phyloP scores from a whole-genome alignment of 2,113 vertebrate species.

The Brachyhypopomus gauderio region DNA sequence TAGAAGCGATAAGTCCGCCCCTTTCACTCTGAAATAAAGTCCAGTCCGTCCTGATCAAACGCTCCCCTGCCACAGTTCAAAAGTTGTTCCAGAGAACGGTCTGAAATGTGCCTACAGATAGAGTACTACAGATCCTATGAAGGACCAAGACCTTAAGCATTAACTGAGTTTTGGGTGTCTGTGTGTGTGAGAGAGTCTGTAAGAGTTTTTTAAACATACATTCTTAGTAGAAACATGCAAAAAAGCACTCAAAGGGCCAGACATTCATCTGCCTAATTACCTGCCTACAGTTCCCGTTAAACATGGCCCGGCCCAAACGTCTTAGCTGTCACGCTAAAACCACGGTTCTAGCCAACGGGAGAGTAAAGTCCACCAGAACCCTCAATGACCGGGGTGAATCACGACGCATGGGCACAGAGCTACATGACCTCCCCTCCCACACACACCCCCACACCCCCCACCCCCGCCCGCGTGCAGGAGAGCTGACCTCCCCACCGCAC shows the following conservation, averaged over 20 bases:
- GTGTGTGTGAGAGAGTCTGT: no score
- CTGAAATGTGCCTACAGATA: background rate
- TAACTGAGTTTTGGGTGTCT: no score
- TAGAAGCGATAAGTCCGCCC: background rate
- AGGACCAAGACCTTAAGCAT: no score
- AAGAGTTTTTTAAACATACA: background rate
- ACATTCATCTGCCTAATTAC: conserved; percentile 25
- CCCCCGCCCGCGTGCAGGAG: conserved; percentile 14
- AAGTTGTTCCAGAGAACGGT: background rate
- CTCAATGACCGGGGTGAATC: conserved; percentile 15
- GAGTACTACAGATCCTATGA: no score
- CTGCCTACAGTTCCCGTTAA: background rate
- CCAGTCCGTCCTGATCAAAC: background rate
- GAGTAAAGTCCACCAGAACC: no score
- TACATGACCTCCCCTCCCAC: background rate
- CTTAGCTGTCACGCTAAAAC: conserved; percentile 2
- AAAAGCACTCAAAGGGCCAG: background rate
- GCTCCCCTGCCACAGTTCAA: background rate
- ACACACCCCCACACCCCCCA: background rate
- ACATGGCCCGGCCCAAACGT: background rate
- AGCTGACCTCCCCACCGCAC: conserved; percentile 38
- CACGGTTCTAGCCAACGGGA: conserved; percentile 4
- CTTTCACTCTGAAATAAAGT: background rate
- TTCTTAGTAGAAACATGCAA: conserved; percentile 11
- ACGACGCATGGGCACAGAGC: conserved; percentile 16